Evolutionary conservation across 2,113 vertebrate genomes (phyloP).

Genomic region (Aldabrachelys gigantea): DNA sequence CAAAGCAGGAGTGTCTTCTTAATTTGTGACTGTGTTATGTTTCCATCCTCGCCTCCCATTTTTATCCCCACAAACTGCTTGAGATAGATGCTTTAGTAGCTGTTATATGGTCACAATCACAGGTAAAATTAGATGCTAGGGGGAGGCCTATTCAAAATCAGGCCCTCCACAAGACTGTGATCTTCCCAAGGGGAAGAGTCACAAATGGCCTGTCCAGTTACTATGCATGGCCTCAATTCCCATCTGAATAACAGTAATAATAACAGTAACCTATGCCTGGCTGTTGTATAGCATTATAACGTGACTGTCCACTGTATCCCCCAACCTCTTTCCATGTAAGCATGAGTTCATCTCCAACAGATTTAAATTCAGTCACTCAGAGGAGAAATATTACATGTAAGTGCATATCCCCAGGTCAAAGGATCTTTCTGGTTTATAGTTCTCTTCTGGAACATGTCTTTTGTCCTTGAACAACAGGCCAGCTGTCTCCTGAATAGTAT

Average conservation of each 20-base stretch:
- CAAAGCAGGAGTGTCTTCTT: background rate
- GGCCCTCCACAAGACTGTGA: background rate
- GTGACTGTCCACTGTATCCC: background rate
- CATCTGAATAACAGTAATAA: background rate
- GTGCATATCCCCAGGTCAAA: accelerated
- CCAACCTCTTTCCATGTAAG: background rate
- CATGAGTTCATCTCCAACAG: background rate
- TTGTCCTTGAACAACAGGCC: background rate
- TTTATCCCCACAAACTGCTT: too few species aligned
- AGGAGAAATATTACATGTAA: background rate
- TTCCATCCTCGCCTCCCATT: too few species aligned
- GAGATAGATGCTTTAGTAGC: background rate
- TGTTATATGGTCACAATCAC: background rate
- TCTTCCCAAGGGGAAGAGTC: background rate
- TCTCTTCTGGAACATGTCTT: background rate
- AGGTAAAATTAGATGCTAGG: background rate
- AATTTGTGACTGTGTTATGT: background rate
- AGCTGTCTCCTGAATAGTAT: background rate
- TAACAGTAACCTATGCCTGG: background rate
- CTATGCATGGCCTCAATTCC: background rate
- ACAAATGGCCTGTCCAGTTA: too few species aligned
- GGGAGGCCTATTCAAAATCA: background rate
- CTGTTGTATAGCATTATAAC: background rate
- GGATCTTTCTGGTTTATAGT: accelerated
- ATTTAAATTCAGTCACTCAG: background rate